Evolutionary conservation across 2,113 vertebrate species (phyloP).

Genomic region (Cyphomyrus plagiostoma): DNA sequence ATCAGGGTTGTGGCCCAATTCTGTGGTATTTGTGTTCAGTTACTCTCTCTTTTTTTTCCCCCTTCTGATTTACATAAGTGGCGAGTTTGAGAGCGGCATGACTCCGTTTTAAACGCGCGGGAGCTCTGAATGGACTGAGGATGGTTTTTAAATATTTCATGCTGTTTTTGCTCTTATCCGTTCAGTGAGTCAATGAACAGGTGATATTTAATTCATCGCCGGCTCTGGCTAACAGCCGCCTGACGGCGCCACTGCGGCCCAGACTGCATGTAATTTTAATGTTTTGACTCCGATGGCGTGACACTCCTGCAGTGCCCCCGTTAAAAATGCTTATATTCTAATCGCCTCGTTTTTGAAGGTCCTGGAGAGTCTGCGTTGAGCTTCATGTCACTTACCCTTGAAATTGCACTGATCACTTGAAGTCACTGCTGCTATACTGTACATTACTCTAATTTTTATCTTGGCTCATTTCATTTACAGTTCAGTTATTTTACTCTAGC

Average conservation of each 20-base stretch:
- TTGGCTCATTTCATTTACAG: no score
- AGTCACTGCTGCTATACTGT: no score
- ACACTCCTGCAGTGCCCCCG: neutral
- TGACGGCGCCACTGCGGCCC: neutral
- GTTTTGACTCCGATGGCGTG: neutral
- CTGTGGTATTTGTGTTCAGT: neutral
- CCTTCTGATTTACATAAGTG: neutral
- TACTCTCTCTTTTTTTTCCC: neutral
- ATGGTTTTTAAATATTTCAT: conserved; percentile 1
- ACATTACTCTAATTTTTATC: no score
- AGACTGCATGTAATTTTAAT: neutral
- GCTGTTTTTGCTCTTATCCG: neutral
- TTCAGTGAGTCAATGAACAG: neutral
- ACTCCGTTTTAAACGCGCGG: neutral
- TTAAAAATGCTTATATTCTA: neutral
- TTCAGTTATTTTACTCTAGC: no score
- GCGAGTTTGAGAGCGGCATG: neutral
- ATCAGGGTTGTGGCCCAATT: neutral
- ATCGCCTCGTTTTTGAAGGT: neutral
- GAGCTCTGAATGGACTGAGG: neutral
- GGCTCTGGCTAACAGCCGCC: neutral
- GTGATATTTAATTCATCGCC: neutral
- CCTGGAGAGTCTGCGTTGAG: neutral
- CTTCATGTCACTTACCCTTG: neutral
- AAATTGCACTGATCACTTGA: no score